Conservation (phyloP, 2,113 vertebrate species). For the Abramis brama region DNA sequence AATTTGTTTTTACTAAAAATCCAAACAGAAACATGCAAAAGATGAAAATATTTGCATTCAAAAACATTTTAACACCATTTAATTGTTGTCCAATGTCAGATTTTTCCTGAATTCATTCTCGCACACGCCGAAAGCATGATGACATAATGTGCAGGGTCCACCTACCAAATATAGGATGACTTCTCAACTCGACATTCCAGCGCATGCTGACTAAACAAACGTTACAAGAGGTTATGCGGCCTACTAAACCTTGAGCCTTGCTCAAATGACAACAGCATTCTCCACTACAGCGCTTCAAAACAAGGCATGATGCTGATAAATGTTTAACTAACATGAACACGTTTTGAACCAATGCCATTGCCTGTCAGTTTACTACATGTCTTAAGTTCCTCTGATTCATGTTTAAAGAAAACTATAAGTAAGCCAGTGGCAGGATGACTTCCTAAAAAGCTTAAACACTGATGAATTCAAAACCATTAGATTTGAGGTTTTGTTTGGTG, state of each 20-base stretch:
- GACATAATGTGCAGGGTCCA: not conserved
- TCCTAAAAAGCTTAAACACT: not conserved
- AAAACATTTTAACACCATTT: not conserved
- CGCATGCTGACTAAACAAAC: slow-evolving; percentile 12
- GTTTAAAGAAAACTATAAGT: not conserved
- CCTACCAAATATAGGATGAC: slow-evolving; percentile 25
- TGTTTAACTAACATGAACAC: not conserved
- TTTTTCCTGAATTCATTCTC: not conserved
- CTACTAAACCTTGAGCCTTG: slow-evolving; percentile 19
- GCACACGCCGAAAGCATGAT: not conserved
- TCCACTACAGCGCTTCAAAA: not conserved
- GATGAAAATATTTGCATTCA: not conserved
- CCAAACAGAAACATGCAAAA: not conserved
- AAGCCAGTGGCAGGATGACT: not conserved
- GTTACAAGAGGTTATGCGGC: not conserved
- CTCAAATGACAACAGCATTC: slow-evolving; percentile 8
- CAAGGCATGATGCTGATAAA: slow-evolving; percentile 3
- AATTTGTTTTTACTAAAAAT: not conserved
- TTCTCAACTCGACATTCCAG: slow-evolving; percentile 12
- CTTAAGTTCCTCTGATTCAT: not conserved
- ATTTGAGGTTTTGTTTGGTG: not conserved
- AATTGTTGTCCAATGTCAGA: not conserved
- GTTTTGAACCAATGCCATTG: not conserved
- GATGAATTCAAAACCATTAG: not conserved
- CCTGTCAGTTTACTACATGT: not conserved